Evolutionary conservation across 2,888 invertebrate species (phyloP), one percentile per base, ranked within the genome.

Genomic region (Pristionchus japonicus): DNA sequence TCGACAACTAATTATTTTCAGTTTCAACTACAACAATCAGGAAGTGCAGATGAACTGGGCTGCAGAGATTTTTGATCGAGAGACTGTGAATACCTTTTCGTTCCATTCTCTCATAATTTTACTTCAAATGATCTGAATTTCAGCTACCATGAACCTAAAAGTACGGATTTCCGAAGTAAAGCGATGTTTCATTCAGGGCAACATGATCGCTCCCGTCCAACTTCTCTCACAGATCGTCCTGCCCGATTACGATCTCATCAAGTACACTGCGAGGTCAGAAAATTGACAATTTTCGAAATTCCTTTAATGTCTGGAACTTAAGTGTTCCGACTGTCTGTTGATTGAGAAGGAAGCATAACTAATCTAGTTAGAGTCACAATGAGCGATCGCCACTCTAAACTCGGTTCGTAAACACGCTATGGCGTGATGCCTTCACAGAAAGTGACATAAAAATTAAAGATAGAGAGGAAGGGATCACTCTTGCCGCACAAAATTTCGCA

Each of bases 11-110:
- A 64, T 23, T 47, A 27, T 17, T 88, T 92, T 83, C 87, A 92
- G 93, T 89, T 94, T 94, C 91, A 94, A 93, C 89, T 94, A 94
- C 91, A 94, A 94, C 90, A 93, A 94, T 64, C 92, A 93, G 80
- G 94, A 94, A 89, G 94, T 94, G 37, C 90, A 92, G 57, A 94
- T 94, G 94, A 80, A 93, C 31, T 94, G 94, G 94, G 47, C 47
- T 3, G 80, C 88, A 37, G 34, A 52, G 13, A 49, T 85, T 15
- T 37, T 31, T 40, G 87, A 90, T 20, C 23, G 11, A 1, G 20
- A 74, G 34, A 20, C 20, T 61, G 1, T 23, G 11, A n/a, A 27
- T 61, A n/a, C n/a, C n/a, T n/a, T n/a, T n/a, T 52, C 13, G 23
- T 4, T 52, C 52, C 20, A 11, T 52, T 49, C 17, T 49, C 49